Evolutionary conservation across 2,113 vertebrate species (phyloP).

Genomic region (Nothoprocta pentlandii): DNA sequence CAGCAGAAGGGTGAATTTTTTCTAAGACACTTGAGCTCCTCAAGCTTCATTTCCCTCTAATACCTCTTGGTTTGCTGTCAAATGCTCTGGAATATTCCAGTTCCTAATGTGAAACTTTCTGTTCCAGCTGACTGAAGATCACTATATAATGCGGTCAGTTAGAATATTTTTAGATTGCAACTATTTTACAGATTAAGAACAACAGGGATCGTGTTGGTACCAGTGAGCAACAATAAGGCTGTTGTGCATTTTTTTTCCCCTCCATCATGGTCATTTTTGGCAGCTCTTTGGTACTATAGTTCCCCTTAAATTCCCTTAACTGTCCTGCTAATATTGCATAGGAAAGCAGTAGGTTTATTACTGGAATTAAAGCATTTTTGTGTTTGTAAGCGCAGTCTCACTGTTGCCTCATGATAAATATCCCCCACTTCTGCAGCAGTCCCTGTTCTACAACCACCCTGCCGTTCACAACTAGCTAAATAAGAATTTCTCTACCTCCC

Average conservation of each 20-base stretch:
- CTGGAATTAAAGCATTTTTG: not conserved
- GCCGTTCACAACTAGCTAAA: not conserved
- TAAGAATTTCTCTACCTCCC: not conserved
- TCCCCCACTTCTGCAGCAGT: not conserved
- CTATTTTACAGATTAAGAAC: not conserved
- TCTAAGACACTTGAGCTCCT: not conserved
- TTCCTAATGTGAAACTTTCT: not conserved
- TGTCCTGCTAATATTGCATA: not conserved
- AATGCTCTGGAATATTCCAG: not conserved
- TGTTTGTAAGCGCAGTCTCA: not conserved
- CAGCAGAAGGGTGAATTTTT: not conserved
- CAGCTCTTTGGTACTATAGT: not conserved
- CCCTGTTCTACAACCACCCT: not conserved
- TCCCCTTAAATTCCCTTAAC: not conserved
- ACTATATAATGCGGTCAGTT: not conserved
- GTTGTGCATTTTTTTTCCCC: not conserved
- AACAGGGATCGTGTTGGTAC: not conserved
- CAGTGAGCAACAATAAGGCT: not conserved
- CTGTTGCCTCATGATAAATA: not conserved
- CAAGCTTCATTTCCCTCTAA: not conserved
- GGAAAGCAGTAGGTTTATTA: not conserved
- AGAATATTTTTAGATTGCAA: not conserved
- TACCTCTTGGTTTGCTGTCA: too few relatives aligned
- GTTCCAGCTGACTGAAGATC: not conserved
- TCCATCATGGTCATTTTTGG: not conserved